Percentiles rank a stretch among this genome's conserved stretches.
phyloP scores from a whole-genome alignment of 2,113 vertebrate genomes.

The Capreolus pygargus region DNA sequence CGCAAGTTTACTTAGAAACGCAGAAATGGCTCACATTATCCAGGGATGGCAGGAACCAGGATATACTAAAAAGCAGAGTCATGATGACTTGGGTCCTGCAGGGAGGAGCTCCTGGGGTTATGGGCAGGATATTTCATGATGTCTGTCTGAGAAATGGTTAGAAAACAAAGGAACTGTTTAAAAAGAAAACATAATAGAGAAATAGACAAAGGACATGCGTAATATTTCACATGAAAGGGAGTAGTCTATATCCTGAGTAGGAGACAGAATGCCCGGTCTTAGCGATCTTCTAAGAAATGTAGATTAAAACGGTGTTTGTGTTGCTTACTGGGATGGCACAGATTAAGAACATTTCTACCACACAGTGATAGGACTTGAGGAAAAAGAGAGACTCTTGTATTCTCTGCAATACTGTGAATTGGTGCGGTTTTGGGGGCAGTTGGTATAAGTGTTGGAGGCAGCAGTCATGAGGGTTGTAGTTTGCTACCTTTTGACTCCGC shows the following conservation, averaged over 20 bases:
- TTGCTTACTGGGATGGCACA: not conserved
- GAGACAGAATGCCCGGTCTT: not conserved
- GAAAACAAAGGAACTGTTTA: not conserved
- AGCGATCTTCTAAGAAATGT: not conserved
- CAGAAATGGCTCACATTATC: not conserved
- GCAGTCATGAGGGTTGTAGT: not conserved
- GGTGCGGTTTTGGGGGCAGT: not conserved
- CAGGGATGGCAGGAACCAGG: not conserved
- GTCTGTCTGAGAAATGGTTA: not conserved
- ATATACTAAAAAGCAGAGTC: not conserved
- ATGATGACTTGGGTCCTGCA: not conserved
- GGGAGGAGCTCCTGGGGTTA: no score
- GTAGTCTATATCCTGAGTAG: not conserved
- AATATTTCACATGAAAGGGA: not conserved
- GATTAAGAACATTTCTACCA: not conserved
- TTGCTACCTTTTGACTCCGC: not conserved
- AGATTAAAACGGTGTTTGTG: not conserved
- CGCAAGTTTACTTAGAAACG: not conserved
- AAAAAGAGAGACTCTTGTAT: not conserved
- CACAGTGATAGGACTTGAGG: not conserved
- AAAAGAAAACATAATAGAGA: not conserved
- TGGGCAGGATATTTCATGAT: not conserved
- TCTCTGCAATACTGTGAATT: not conserved
- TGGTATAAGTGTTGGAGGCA: not conserved
- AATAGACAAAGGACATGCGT: not conserved